A percentile compares a stretch with the other conserved stretches of the same genome.
Evolutionary conservation across 2,113 vertebrate species (phyloP).

Genomic region (Heterotis niloticus): DNA sequence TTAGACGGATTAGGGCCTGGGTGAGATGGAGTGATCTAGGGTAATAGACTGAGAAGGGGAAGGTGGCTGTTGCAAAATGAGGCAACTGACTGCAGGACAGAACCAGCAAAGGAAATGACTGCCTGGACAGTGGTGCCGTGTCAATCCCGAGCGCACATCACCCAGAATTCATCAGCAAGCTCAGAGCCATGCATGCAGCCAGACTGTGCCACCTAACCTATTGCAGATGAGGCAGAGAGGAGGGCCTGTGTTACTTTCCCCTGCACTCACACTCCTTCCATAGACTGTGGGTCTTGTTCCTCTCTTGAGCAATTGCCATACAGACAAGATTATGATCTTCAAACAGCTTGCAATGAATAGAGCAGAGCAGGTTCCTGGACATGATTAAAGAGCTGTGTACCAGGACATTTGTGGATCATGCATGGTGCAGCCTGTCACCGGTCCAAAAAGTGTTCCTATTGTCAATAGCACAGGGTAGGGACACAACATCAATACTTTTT

Average conservation of each 20-base stretch:
- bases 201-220: conserved; percentile 65
- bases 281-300: no score
- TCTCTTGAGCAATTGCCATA: no score
- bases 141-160: conserved; percentile 46
- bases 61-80: not conserved
- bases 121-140: conserved; percentile 28
- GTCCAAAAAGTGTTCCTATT: no score
- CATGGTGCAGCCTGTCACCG: no score
- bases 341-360: no score
- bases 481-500: no score
- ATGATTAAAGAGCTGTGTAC: no score
- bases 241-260: not conserved
- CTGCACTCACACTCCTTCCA: no score
- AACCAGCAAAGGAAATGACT: not conserved
- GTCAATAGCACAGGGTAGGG: no score
- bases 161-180: conserved; percentile 53
- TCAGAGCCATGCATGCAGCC: conserved; percentile 65
- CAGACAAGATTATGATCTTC: no score
- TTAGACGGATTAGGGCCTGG: not conserved
- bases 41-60: not conserved
- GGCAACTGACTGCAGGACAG: not conserved
- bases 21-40: not conserved
- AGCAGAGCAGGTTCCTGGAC: no score
- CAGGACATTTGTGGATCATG: no score
- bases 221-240: conserved; percentile 42